Conservation (phyloP, 2,113 vertebrate genomes). For the Lepus americanus region DNA sequence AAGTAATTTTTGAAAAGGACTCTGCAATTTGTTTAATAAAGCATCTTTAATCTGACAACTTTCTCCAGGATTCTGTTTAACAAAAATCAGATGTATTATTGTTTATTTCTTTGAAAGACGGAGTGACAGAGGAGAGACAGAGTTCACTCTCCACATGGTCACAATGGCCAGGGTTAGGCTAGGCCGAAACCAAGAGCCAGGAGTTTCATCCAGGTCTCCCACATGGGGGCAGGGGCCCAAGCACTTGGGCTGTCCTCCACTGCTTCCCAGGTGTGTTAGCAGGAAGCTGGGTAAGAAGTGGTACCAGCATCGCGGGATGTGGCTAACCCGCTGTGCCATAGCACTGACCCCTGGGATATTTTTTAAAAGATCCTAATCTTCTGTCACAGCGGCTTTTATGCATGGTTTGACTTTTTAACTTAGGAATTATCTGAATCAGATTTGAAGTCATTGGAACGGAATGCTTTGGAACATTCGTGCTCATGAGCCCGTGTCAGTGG, state of each 20-base stretch:
- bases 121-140: too few relatives aligned
- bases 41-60: constrained; percentile 8
- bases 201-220: too few relatives aligned
- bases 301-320: too few relatives aligned
- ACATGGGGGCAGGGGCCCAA: too few relatives aligned
- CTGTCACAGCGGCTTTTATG: neutral
- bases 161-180: too few relatives aligned
- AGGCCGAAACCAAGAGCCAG: too few relatives aligned
- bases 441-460: neutral
- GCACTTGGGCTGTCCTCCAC: too few relatives aligned
- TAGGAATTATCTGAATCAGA: constrained; percentile 1
- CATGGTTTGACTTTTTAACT: constrained; percentile 21
- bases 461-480: neutral
- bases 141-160: too few relatives aligned
- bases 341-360: neutral
- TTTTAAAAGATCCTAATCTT: neutral
- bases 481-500: neutral
- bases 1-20: constrained; percentile 10
- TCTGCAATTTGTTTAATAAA: constrained; percentile 4
- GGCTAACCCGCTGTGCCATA: too few relatives aligned
- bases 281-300: too few relatives aligned
- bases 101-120: too few relatives aligned
- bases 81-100: neutral
- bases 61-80: constrained; percentile 6
- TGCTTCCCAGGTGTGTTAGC: too few relatives aligned